Conservation (phyloP, 2,888 invertebrate species). For the Pseudococcus longispinus region DNA sequence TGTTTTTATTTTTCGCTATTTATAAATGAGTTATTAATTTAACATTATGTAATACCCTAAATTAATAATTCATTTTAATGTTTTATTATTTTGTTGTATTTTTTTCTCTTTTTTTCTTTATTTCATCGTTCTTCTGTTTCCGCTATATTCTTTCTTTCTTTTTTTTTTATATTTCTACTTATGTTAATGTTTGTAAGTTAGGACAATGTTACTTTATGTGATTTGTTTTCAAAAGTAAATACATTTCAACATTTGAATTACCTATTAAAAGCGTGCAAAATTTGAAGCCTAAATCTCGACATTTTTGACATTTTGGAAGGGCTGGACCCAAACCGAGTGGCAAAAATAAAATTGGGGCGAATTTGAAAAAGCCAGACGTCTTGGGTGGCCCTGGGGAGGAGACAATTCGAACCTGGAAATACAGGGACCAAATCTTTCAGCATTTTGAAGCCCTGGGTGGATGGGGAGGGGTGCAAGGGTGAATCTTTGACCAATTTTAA, state of each 20-base stretch:
- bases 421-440: no score
- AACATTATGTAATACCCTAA: constrained; percentile 22
- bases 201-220: constrained; percentile 46
- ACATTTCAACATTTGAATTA: constrained; percentile 15
- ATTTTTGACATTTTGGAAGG: no score
- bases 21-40: constrained; percentile 33
- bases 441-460: no score
- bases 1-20: constrained; percentile 36
- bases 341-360: no score
- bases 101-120: not conserved
- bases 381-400: no score
- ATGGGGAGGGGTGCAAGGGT: no score
- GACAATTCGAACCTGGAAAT: no score
- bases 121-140: not conserved
- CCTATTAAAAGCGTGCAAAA: no score
- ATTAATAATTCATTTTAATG: constrained; percentile 42
- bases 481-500: no score
- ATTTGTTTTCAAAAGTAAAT: constrained; percentile 34
- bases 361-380: no score
- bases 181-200: constrained; percentile 42
- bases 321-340: no score
- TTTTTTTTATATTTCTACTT: constrained; percentile 44
- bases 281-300: no score
- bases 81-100: constrained; percentile 38
- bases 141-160: not conserved